Base-by-base conservation (phyloP, 2,113 vertebrate genomes). In the Semnopithecus entellus region DNA sequence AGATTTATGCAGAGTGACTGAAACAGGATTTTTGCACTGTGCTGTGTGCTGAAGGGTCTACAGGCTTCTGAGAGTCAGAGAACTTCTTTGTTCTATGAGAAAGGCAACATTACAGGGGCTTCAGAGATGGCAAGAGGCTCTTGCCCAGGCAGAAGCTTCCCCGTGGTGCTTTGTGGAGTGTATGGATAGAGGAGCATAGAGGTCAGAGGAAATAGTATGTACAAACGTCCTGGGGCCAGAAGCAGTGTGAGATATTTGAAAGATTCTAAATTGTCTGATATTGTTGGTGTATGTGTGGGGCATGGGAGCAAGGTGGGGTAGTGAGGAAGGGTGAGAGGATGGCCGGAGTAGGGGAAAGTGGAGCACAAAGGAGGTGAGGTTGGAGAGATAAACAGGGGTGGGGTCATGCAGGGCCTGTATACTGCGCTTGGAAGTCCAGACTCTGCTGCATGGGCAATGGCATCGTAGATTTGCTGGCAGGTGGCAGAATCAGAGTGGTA, bases 261-360 rank as follows among this genome's bases (percentile, higher is more conserved):
- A 79, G 78, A 80, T 20, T 73, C 10, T 20, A 73, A 18, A 76
- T 45, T 79, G 30, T 91, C 73, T 73, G 64, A 8, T 61, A n/a
- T 0, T 35, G 70, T 55, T 25, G 38, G 13, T 43, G 2, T 55
- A 6, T 4, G 4, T n/a, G 70, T 12, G 23, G 7, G 12, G 5
- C 6, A 10, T 35, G 43, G 10, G 20, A 16, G 22, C 3, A 1
- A 22, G 5, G 1, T 52, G 23, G 5, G 17, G 32, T 2, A 25
- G 45, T 14, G 45, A 23, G 35, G 61, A 45, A 88, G 68, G 3
- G 7, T 7, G 12, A 40, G 8, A 48, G 18, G 20, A 9, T 25
- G 38, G 22, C 23, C 0, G 0, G 59, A 1, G 1, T 12, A 10
- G n/a, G 84, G 50, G 13, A 22, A 12, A 70, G 38, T 0, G 2